A percentile compares a stretch with the other conserved stretches of the same genome.
phyloP scores from a whole-genome alignment of 2,797 vertebrate genomes.

The Tinamus major region DNA sequence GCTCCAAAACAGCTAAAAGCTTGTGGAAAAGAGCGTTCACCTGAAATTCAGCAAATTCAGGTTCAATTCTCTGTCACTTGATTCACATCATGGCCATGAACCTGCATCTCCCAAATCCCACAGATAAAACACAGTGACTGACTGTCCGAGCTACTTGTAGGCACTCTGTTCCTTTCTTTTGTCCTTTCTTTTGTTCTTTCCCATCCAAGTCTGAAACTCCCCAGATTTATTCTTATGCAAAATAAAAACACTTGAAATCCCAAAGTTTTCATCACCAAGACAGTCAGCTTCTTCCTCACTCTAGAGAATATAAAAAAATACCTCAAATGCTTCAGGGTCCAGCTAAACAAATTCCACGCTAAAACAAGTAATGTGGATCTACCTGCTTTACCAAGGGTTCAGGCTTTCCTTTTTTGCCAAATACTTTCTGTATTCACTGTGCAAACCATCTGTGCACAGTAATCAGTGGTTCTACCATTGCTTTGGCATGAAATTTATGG shows the following conservation, averaged over 20 bases:
- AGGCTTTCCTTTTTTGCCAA: slow-evolving; percentile 29
- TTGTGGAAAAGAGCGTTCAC: neutral
- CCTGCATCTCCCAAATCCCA: neutral
- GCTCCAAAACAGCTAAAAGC: neutral
- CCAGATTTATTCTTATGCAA: neutral
- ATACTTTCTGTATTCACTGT: neutral
- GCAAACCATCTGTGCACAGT: neutral
- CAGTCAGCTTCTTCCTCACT: neutral
- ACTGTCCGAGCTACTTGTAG: neutral
- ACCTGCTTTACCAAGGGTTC: neutral
- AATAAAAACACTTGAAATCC: neutral
- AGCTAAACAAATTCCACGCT: neutral
- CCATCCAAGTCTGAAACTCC: neutral
- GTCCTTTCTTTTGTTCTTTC: neutral
- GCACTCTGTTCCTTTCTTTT: neutral
- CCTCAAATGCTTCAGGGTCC: neutral
- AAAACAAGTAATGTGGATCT: neutral
- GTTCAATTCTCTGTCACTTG: neutral
- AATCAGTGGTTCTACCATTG: slow-evolving; percentile 46
- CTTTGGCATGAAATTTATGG: neutral
- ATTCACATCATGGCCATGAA: neutral
- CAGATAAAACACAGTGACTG: neutral
- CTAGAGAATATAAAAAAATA: slow-evolving; percentile 28
- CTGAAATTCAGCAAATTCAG: neutral
- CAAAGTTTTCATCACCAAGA: too few species aligned